phyloP scores from a whole-genome alignment of 2,797 vertebrate genomes.

The Hapalemur alaotrensis region DNA sequence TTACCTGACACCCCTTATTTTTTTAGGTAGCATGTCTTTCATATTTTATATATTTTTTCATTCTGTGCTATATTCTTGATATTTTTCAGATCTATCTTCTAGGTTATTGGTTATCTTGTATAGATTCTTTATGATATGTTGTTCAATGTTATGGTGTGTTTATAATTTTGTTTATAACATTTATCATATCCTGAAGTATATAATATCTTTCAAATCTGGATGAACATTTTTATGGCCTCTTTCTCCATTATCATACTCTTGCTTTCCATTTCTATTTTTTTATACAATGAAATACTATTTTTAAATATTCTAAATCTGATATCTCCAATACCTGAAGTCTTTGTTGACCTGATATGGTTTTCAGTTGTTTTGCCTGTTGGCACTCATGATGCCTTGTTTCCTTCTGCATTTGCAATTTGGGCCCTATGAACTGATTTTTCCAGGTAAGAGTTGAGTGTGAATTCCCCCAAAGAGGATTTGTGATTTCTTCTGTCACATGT shows the following conservation, averaged over 20 bases:
- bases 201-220: not conserved
- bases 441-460: not conserved
- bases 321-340: not conserved
- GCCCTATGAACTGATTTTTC: not conserved
- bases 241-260: not conserved
- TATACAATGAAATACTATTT: not conserved
- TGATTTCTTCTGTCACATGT: not conserved
- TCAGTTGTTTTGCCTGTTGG: not conserved
- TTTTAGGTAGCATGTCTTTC: not conserved
- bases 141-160: not conserved
- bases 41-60: not conserved
- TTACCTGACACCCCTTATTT: not conserved
- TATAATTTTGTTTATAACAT: not conserved
- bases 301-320: not conserved
- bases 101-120: not conserved
- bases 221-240: not conserved
- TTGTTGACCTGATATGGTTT: not conserved
- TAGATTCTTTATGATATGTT: not conserved
- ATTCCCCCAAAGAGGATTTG: not conserved
- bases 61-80: not conserved
- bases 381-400: not conserved
- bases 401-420: not conserved
- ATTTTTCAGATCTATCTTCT: not conserved
- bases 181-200: not conserved
- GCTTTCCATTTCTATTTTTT: not conserved